These are phyloP conservation scores for Brachymystax lenok DNA, from an alignment of 2,797 vertebrate species.

Conservation along the genomic window DNA sequence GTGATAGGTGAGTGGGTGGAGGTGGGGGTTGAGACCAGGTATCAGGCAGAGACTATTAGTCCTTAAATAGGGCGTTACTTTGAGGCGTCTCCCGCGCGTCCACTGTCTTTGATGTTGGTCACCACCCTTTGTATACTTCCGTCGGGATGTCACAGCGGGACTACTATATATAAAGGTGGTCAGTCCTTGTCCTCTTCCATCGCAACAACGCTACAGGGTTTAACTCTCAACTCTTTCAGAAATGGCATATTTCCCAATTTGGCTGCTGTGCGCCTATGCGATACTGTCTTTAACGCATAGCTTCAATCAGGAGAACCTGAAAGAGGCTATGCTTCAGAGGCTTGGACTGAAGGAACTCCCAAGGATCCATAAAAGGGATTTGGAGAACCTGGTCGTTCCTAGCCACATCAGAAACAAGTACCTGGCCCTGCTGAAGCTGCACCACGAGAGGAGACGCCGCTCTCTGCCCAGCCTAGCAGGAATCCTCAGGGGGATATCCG, in stretches of 20 bases:
- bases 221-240: conserved; percentile 16
- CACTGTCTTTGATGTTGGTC: conserved; percentile 44
- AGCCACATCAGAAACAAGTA: conserved; percentile 74
- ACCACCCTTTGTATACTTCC: conserved; percentile 44
- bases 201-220: conserved; percentile 34
- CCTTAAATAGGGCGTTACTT: conserved; percentile 60
- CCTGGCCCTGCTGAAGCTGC: conserved; percentile 71
- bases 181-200: conserved; percentile 6
- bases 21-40: conserved; percentile 49
- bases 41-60: conserved; percentile 56
- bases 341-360: conserved; percentile 68
- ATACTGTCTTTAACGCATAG: conserved; percentile 30
- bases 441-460: conserved; percentile 56
- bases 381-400: conserved; percentile 73
- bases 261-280: conserved; percentile 52
- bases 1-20: not conserved
- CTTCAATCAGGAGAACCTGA: conserved; percentile 64
- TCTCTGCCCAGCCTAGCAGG: conserved; percentile 75
- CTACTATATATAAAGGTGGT: conserved; percentile 44
- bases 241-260: conserved; percentile 45
- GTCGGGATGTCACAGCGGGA: conserved; percentile 27
- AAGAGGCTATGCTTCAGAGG: conserved; percentile 69
- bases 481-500: conserved; percentile 73
- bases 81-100: conserved; percentile 51
- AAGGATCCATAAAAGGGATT: conserved; percentile 68